A percentile compares a stretch with the other conserved stretches of the same genome.
Evolutionary conservation across 2,797 vertebrate genomes (phyloP).

Genomic region (Cynodonichthys magdalenae): DNA sequence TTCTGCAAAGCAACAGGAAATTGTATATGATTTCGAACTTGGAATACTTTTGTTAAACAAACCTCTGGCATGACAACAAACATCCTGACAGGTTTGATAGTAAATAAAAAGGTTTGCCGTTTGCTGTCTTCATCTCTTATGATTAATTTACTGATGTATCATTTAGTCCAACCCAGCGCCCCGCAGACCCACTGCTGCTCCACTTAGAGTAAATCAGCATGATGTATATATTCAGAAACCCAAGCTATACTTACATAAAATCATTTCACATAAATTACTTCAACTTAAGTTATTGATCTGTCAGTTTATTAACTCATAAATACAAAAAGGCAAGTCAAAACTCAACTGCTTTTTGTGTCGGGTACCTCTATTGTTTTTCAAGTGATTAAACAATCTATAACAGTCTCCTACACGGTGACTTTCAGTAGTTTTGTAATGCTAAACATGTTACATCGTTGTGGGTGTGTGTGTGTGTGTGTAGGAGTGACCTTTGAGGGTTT

Average conservation of each 20-base stretch:
- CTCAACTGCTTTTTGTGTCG: neutral
- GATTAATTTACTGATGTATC: constrained; percentile 37
- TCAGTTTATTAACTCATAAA: constrained; percentile 1
- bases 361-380: constrained; percentile 12
- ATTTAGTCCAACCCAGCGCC: constrained; percentile 25
- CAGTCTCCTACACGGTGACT: constrained; percentile 13
- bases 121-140: constrained; percentile 13
- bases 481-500: constrained; percentile 21
- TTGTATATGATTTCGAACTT: too few species aligned
- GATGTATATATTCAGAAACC: constrained; percentile 33
- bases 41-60: too few species aligned
- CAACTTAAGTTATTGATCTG: constrained; percentile 8
- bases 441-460: constrained; percentile 10
- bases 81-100: neutral
- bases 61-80: too few species aligned
- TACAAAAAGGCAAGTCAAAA: neutral
- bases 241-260: constrained; percentile 19
- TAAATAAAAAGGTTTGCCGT: constrained; percentile 31
- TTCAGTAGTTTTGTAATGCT: constrained; percentile 22
- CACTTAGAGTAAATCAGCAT: constrained; percentile 30
- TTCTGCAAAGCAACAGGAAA: too few species aligned
- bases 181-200: constrained; percentile 34
- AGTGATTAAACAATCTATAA: constrained; percentile 19
- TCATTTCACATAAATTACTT: constrained; percentile 44
- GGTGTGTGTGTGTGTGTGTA: neutral